Percentiles rank a stretch among this genome's conserved stretches.
These are phyloP conservation scores for Vannuccia rotundouncinata DNA, from an alignment of 2,888 invertebrate genomes.

Conservation along the genomic window DNA sequence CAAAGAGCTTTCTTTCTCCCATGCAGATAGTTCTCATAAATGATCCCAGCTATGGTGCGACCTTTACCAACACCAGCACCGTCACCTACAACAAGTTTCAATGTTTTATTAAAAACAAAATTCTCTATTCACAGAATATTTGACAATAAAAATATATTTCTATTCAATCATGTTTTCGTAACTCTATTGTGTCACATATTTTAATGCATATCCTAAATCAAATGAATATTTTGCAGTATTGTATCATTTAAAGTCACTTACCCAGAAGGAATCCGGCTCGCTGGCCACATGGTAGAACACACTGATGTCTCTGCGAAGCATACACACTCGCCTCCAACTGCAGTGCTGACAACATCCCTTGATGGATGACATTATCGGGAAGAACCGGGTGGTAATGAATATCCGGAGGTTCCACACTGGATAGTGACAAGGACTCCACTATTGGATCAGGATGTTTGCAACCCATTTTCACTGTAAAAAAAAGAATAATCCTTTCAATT, in stretches of 20 bases:
- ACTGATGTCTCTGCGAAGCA: conserved; percentile 87
- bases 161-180: too few relatives aligned
- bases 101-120: neutral
- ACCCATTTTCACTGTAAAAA: conserved; percentile 77
- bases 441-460: conserved; percentile 95
- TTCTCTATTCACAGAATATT: too few relatives aligned
- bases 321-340: conserved; percentile 96
- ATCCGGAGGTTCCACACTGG: conserved; percentile 87
- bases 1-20: conserved; percentile 91
- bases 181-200: neutral
- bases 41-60: conserved; percentile 91
- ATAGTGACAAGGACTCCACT: conserved; percentile 93
- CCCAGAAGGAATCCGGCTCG: conserved; percentile 91
- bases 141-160: too few relatives aligned
- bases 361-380: conserved; percentile 72
- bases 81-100: conserved; percentile 39
- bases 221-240: neutral
- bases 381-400: conserved; percentile 68
- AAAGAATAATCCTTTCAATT: too few relatives aligned
- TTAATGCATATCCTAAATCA: neutral
- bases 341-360: conserved; percentile 80
- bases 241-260: conserved; percentile 46
- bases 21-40: conserved; percentile 88
- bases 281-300: conserved; percentile 76
- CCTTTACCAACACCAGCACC: conserved; percentile 82